Conservation (phyloP, 2,113 vertebrate species). For the Meriones unguiculatus region DNA sequence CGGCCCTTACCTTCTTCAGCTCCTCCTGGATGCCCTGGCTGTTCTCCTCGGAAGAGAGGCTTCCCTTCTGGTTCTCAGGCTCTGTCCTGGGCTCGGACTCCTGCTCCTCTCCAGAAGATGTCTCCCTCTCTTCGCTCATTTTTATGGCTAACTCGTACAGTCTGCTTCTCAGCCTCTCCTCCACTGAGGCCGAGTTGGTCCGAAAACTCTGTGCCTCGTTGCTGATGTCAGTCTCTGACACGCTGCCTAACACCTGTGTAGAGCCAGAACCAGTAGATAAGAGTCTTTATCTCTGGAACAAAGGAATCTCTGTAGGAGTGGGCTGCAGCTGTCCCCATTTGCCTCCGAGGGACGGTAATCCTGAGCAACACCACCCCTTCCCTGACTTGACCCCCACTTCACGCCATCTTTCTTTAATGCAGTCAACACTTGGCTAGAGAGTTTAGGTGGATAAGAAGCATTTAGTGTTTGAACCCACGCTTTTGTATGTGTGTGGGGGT, state of each 20-base stretch:
- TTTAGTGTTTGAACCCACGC: background rate
- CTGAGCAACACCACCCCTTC: background rate
- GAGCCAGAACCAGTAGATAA: constrained; percentile 3
- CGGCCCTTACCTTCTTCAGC: constrained; percentile 86
- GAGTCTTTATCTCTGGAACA: background rate
- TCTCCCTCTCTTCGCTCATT: constrained; percentile 91
- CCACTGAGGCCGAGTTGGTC: constrained; percentile 77
- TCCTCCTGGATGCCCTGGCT: constrained; percentile 86
- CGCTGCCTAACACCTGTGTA: constrained; percentile 82
- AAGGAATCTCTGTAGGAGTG: background rate
- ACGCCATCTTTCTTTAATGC: background rate
- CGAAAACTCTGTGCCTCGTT: constrained; percentile 69
- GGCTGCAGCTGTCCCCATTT: background rate
- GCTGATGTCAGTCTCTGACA: constrained; percentile 84
- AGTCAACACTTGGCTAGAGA: background rate
- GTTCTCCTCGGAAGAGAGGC: constrained; percentile 85
- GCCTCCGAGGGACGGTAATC: accelerated
- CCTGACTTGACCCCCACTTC: background rate
- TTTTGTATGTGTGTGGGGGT: background rate
- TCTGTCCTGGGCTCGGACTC: constrained; percentile 83
- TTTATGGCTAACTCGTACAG: constrained; percentile 89
- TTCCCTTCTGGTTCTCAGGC: constrained; percentile 85
- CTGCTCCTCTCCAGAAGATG: constrained; percentile 92
- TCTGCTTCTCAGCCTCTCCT: constrained; percentile 89
- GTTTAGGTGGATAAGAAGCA: background rate